These are phyloP conservation scores for Drosophila pruinosa DNA, from an alignment of 1,140 invertebrate genomes.

Conservation along the genomic window DNA sequence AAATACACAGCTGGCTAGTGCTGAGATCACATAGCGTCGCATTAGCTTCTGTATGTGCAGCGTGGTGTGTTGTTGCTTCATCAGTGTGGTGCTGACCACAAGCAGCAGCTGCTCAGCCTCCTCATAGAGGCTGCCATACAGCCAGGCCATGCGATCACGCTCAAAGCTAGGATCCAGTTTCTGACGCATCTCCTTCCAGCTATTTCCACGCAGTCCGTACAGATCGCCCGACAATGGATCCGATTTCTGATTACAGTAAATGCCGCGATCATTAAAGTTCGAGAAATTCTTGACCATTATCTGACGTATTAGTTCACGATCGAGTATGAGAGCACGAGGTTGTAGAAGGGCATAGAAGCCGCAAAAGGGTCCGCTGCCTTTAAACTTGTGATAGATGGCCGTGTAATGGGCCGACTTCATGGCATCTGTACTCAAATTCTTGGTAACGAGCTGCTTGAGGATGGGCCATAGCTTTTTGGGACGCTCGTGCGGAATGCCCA, in stretches of 20 bases:
- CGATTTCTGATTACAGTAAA: conserved; percentile 83
- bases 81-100: conserved; percentile 50
- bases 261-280: conserved; percentile 84
- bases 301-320: conserved; percentile 84
- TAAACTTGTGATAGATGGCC: conserved; percentile 65
- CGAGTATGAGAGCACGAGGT: conserved; percentile 78
- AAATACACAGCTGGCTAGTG: conserved; percentile 68
- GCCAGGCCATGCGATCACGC: conserved; percentile 84
- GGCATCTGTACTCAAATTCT: conserved; percentile 55
- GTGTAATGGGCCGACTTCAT: conserved; percentile 63
- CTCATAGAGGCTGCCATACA: conserved; percentile 78
- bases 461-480: conserved; percentile 69
- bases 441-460: conserved; percentile 57
- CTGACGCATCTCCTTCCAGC: conserved; percentile 86
- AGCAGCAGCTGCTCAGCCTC: conserved; percentile 60
- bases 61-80: conserved; percentile 56
- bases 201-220: conserved; percentile 83
- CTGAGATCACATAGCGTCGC: conserved; percentile 60
- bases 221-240: conserved; percentile 85
- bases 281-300: conserved; percentile 86
- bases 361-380: conserved; percentile 73
- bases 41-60: conserved; percentile 73
- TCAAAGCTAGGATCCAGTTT: conserved; percentile 87
- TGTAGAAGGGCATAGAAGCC: conserved; percentile 74
- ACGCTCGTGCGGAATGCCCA: conserved; percentile 69